These are phyloP conservation scores for Pemphigus obesinymphae DNA, from an alignment of 1,140 invertebrate species.

Conservation along the genomic window DNA sequence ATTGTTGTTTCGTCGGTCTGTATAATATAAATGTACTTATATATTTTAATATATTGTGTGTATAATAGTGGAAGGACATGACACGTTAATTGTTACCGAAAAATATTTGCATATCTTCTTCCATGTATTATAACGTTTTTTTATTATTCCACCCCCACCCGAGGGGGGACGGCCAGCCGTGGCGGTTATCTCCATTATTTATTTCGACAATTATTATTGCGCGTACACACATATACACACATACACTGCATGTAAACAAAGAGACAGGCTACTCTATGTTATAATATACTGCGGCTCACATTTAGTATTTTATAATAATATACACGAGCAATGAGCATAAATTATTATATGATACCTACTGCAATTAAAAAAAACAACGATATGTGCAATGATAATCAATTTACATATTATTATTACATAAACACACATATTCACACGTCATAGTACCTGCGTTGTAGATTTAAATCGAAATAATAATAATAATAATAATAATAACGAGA, in stretches of 20 bases:
- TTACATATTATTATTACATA: slow-evolving; percentile 1
- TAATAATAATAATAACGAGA: too few relatives aligned
- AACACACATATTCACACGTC: not conserved
- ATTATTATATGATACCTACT: too few relatives aligned
- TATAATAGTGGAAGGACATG: not conserved
- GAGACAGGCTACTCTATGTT: not conserved
- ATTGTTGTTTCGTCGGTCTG: not conserved
- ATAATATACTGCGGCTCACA: not conserved
- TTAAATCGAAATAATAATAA: too few relatives aligned
- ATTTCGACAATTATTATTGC: slow-evolving; percentile 16
- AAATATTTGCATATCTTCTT: slow-evolving; percentile 28
- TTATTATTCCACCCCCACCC: not conserved
- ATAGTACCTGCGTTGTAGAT: not conserved
- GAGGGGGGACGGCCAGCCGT: not conserved
- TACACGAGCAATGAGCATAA: too few relatives aligned
- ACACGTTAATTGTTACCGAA: slow-evolving; percentile 33
- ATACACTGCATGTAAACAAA: not conserved
- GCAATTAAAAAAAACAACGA: slow-evolving; percentile 12
- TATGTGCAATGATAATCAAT: slow-evolving; percentile 3
- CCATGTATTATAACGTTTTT: not conserved
- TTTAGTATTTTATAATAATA: too few relatives aligned
- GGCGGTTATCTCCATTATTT: not conserved
- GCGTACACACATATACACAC: not conserved
- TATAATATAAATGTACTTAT: not conserved
- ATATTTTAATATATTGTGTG: too few relatives aligned